Evolutionary conservation across 2,888 invertebrate species (phyloP).

Genomic region (Campoplex nolae): DNA sequence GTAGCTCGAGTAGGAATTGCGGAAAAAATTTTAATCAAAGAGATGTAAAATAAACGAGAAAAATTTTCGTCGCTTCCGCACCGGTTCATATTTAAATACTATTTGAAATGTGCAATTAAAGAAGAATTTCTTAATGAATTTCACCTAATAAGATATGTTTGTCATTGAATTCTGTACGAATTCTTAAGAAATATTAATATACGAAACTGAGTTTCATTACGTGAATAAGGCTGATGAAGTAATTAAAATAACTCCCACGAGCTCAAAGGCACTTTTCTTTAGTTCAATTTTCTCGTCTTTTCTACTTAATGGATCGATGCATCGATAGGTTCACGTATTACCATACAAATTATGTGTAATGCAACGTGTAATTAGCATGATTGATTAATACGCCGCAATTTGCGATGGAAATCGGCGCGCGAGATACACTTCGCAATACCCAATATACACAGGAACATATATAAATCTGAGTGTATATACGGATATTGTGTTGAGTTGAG

Average conservation of each 20-base stretch:
- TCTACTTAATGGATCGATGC: slow-evolving; percentile 32
- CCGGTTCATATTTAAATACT: no score
- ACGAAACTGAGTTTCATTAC: not conserved
- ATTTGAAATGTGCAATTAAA: not conserved
- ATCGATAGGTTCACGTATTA: slow-evolving; percentile 45
- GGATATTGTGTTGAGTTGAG: not conserved
- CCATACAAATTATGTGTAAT: slow-evolving; percentile 64
- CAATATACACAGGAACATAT: slow-evolving; percentile 9
- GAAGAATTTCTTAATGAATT: not conserved
- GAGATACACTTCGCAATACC: slow-evolving; percentile 38
- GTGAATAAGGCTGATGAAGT: slow-evolving; percentile 44
- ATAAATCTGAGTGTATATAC: slow-evolving; percentile 3
- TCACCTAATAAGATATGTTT: not conserved
- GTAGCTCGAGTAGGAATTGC: no score
- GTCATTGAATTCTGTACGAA: not conserved
- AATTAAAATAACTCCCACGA: slow-evolving; percentile 56
- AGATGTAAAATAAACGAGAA: no score
- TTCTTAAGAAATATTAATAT: not conserved
- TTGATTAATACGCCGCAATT: slow-evolving; percentile 64
- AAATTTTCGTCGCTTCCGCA: no score
- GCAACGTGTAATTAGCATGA: slow-evolving; percentile 64
- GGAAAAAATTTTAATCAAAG: no score
- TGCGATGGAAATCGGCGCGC: slow-evolving; percentile 54
- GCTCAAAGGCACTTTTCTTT: not conserved
- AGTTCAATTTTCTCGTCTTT: not conserved